Conservation (phyloP, 2,113 vertebrate genomes). For the Ardeotis arabs region DNA sequence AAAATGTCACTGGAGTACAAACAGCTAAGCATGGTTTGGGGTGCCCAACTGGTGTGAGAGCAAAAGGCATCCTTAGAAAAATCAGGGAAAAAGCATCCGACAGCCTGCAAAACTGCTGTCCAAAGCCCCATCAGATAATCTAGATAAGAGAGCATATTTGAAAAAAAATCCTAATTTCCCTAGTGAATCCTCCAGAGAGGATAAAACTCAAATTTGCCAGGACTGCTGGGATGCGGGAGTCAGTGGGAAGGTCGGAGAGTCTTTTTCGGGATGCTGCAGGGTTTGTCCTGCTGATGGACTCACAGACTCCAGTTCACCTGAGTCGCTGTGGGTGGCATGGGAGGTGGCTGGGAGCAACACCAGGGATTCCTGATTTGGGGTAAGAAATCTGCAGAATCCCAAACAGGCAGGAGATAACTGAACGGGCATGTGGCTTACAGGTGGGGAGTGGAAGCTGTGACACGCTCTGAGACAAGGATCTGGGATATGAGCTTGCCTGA, state of each 20-base stretch:
- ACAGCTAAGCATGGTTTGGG: background rate
- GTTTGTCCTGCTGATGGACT: background rate
- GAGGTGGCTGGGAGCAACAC: background rate
- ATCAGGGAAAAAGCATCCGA: background rate
- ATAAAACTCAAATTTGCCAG: background rate
- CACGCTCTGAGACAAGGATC: background rate
- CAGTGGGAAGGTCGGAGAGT: background rate
- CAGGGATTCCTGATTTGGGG: background rate
- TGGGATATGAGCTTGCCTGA: background rate
- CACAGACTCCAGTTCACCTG: rapidly evolving
- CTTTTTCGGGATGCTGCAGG: background rate
- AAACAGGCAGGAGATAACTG: rapidly evolving
- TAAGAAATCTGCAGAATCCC: background rate
- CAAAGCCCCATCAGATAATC: background rate
- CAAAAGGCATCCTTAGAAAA: background rate
- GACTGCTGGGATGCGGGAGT: background rate
- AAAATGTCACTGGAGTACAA: background rate
- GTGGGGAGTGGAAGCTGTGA: rapidly evolving
- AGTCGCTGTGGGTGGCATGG: background rate
- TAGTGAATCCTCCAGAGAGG: background rate
- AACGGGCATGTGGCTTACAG: rapidly evolving
- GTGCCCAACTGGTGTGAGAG: background rate
- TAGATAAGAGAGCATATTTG: background rate
- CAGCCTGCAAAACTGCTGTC: background rate
- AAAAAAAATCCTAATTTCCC: background rate